Evolutionary conservation across 2,888 invertebrate genomes (phyloP).

Genomic region (Andrena praecox): DNA sequence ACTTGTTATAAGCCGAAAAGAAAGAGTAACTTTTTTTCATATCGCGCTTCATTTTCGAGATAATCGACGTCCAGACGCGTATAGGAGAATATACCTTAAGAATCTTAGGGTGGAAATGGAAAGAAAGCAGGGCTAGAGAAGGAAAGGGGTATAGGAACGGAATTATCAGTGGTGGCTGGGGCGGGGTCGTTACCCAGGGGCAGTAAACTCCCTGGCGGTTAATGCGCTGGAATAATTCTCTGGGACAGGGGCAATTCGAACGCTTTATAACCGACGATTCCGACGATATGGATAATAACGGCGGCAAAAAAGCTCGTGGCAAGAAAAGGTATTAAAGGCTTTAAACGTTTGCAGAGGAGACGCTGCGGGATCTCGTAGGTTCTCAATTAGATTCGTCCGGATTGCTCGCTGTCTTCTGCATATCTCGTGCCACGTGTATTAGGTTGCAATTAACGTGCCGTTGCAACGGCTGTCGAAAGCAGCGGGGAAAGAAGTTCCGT

Average conservation of each 20-base stretch:
- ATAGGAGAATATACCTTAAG: no score
- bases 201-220: slow-evolving; percentile 53
- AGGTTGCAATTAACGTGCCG: slow-evolving; percentile 16
- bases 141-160: slow-evolving; percentile 48
- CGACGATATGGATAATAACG: slow-evolving; percentile 51
- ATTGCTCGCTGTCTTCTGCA: not conserved
- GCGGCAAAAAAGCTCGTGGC: slow-evolving; percentile 10
- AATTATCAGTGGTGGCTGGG: slow-evolving; percentile 34
- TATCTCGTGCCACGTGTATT: not conserved
- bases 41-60: no score
- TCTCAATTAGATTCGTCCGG: not conserved
- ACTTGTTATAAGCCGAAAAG: no score
- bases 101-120: no score
- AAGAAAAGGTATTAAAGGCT: slow-evolving; percentile 9
- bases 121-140: no score
- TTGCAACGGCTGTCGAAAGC: not conserved
- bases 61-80: no score
- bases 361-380: not conserved
- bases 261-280: slow-evolving; percentile 42
- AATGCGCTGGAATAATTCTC: slow-evolving; percentile 40
- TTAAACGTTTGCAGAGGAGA: not conserved
- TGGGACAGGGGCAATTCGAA: slow-evolving; percentile 24
- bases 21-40: no score
- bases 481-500: not conserved
- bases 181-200: slow-evolving; percentile 45